phyloP scores from a whole-genome alignment of 2,113 vertebrate genomes.

The Ascaphus truei region DNA sequence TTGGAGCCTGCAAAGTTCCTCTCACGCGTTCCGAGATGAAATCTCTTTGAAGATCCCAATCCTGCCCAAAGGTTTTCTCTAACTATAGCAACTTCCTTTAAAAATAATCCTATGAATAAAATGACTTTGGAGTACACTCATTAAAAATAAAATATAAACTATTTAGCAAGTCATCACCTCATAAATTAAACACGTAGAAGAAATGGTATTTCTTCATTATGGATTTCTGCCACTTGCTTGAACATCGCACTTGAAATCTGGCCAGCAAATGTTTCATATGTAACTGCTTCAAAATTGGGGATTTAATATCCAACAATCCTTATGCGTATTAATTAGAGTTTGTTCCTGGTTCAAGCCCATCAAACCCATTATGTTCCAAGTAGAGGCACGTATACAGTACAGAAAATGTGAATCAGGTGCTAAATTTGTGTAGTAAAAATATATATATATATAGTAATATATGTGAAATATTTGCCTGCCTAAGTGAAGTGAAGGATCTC shows the following conservation, averaged over 20 bases:
- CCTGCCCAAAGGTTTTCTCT: neutral
- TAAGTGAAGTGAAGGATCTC: too few relatives aligned
- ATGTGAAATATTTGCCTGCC: too few relatives aligned
- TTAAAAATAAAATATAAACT: constrained; percentile 21
- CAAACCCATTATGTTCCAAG: too few relatives aligned
- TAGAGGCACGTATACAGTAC: too few relatives aligned
- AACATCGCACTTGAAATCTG: neutral
- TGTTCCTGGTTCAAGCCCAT: too few relatives aligned
- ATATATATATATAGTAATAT: too few relatives aligned
- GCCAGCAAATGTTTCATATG: neutral
- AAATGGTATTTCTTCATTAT: constrained; percentile 6
- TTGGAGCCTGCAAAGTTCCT: too few relatives aligned
- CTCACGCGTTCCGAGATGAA: too few relatives aligned
- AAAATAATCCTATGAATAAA: constrained; percentile 8
- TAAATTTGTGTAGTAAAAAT: too few relatives aligned
- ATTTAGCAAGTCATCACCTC: constrained; percentile 2
- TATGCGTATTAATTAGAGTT: too few relatives aligned
- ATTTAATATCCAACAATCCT: too few relatives aligned
- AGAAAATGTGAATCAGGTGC: too few relatives aligned
- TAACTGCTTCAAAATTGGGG: neutral
- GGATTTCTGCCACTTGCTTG: constrained; percentile 6
- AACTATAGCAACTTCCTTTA: constrained; percentile 10
- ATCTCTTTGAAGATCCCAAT: neutral
- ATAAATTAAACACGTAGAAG: constrained; percentile 19
- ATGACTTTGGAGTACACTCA: constrained; percentile 13